Base-by-base conservation (phyloP, 2,888 invertebrate genomes). In the Agrochola macilenta region DNA sequence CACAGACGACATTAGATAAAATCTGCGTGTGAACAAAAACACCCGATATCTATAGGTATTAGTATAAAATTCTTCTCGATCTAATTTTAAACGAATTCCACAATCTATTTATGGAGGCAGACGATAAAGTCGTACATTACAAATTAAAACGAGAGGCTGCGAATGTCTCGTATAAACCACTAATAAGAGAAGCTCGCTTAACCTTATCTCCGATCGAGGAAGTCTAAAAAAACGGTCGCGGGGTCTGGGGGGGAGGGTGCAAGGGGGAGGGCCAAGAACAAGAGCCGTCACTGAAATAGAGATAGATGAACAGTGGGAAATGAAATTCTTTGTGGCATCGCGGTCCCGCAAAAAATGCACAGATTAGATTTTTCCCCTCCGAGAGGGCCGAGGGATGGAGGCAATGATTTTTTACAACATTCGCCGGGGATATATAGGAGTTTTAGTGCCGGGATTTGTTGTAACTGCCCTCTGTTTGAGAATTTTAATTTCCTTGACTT, bases 251-350 rank as follows among this genome's bases (percentile, higher is more conserved):
- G 89, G 90, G 89, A 89, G 86, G 79, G 82, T 85, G 83, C 69
- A 89, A 83, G 89, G 91, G 89, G 90, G 92, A 89, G 93, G 92
- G 89, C 92, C 93, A 96, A 96, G 96, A 97, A 97, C 96, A 96
- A 96, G 96, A 94, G 96, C 95, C 96, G 96, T 96, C 96, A 96
- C 94, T 96, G 96, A 96, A 96, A 96, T 96, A 96, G 96, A 97
- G 97, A 97, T 96, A 97, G 96, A 97, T 97, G 97, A 97, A 97
- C 96, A 97, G 96, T 96, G 96, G 97, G 97, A 97, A 97, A 97
- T 97, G 97, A 97, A 97, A 97, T 97, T 97, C 97, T 97, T 97
- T 96, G 97, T 97, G 97, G 97, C 96, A 95, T 96, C 96, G 96
- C 96, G 96, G 96, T 96, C 96, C 95, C 97, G 96, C 96, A 97